phyloP scores from a whole-genome alignment of 2,797 vertebrate genomes.

The Macropus fuliginosus region DNA sequence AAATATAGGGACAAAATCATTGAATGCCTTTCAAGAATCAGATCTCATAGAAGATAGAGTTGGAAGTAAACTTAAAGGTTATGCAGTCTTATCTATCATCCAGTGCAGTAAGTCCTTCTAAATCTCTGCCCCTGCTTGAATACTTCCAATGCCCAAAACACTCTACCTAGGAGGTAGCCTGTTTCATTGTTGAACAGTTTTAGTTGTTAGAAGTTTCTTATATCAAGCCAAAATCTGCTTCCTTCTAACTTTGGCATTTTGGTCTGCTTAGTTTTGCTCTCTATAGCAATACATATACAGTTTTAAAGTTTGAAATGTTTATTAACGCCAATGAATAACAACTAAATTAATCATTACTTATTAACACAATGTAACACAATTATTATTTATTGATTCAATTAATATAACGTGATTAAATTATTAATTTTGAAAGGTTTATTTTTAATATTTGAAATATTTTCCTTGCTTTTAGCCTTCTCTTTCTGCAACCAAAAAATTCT shows the following conservation, averaged over 20 bases:
- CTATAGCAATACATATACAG: background rate
- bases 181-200: background rate
- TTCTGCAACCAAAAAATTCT: background rate
- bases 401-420: background rate
- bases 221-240: background rate
- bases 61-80: background rate
- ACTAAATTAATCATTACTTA: background rate
- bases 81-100: background rate
- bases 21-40: background rate
- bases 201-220: background rate
- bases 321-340: background rate
- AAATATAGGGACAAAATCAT: background rate
- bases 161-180: background rate
- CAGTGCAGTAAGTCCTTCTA: background rate
- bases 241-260: background rate
- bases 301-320: background rate
- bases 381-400: background rate
- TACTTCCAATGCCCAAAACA: background rate
- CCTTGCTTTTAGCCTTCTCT: background rate
- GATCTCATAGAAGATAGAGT: background rate
- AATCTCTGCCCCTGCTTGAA: background rate
- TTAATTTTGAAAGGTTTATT: background rate
- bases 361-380: background rate
- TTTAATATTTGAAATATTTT: background rate
- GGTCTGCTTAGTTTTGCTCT: background rate